phyloP scores from a whole-genome alignment of 2,888 invertebrate genomes.

The Pyrrhosoma nymphula region DNA sequence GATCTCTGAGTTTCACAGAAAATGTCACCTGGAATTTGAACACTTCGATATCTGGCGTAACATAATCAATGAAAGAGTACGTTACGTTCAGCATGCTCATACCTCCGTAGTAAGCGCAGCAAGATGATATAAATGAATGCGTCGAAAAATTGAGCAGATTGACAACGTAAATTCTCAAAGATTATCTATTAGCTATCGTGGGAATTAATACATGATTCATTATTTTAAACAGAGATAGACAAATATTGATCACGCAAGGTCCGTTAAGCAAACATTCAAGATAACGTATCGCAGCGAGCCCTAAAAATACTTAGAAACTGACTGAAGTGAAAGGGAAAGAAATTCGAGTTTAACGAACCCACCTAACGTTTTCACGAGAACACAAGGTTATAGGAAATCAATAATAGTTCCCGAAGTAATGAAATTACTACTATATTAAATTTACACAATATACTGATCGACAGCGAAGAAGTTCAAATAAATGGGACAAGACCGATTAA shows the following conservation, averaged over 20 bases:
- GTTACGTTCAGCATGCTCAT: no score
- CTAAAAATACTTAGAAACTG: background rate
- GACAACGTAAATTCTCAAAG: background rate
- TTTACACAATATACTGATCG: no score
- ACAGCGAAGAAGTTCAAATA: no score
- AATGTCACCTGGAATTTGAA: no score
- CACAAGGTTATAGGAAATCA: background rate
- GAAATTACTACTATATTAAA: no score
- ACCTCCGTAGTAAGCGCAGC: no score
- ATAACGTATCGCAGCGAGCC: background rate
- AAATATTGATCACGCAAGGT: background rate
- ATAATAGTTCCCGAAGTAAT: background rate
- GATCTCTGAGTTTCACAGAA: no score
- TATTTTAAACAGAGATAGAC: background rate
- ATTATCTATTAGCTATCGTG: background rate
- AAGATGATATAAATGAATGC: no score
- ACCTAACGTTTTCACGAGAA: background rate
- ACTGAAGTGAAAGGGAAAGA: background rate
- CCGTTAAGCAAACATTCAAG: background rate
- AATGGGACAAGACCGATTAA: no score
- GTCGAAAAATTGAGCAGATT: no score
- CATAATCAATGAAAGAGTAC: no score
- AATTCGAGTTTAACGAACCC: background rate
- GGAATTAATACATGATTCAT: background rate
- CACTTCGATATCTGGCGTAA: no score